Conservation (phyloP, 2,797 vertebrate genomes). For the Clarias fuscus region DNA sequence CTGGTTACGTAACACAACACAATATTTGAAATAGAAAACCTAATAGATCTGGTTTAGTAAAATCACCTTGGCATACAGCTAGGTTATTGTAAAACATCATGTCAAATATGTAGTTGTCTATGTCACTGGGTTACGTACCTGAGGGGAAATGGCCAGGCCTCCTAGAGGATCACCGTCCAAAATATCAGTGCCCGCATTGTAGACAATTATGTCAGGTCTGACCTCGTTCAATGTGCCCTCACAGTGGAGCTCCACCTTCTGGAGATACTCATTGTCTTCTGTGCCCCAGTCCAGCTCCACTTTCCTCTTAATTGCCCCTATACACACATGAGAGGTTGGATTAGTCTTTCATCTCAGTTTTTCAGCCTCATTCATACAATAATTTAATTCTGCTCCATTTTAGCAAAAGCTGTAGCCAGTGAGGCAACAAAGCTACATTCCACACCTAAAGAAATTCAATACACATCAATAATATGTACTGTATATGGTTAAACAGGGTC, state of each 20-base stretch:
- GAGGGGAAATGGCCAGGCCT: conserved; percentile 89
- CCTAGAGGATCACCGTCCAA: conserved; percentile 92
- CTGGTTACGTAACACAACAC: not conserved
- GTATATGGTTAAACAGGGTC: too few relatives aligned
- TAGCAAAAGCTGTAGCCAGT: not conserved
- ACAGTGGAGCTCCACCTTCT: conserved; percentile 83
- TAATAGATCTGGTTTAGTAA: not conserved
- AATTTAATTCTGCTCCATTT: not conserved
- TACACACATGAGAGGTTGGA: not conserved
- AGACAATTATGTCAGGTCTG: conserved; percentile 84
- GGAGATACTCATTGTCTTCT: conserved; percentile 88
- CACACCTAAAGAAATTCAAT: not conserved
- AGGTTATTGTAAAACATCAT: too few relatives aligned
- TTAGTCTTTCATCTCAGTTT: conserved; percentile 2
- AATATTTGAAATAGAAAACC: not conserved
- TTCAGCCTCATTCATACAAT: not conserved
- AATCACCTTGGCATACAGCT: too few relatives aligned
- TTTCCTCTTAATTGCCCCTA: conserved; percentile 89
- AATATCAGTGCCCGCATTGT: conserved; percentile 93
- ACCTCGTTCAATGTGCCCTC: conserved; percentile 84
- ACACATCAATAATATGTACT: too few relatives aligned
- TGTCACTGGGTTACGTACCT: conserved; percentile 70
- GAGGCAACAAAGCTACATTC: not conserved
- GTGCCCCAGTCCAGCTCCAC: conserved; percentile 96
- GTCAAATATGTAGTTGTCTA: not conserved